Evolutionary conservation across 2,888 invertebrate genomes (phyloP).

Genomic region (Zonitis immaculata): DNA sequence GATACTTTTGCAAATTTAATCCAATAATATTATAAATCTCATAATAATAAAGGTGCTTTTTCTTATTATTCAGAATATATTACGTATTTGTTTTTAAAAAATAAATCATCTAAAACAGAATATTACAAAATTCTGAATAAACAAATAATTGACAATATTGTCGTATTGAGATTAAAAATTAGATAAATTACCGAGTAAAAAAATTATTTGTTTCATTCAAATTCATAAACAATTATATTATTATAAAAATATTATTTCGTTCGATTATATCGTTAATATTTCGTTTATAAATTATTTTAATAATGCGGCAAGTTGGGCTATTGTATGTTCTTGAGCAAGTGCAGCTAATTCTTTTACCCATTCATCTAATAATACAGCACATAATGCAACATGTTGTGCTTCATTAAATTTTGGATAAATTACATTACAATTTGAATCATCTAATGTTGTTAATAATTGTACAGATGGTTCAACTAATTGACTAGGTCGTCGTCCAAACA

Average conservation of each 20-base stretch:
- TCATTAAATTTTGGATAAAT: slow-evolving; percentile 46
- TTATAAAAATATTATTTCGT: neutral
- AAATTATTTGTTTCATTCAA: too few relatives aligned
- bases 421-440: slow-evolving; percentile 35
- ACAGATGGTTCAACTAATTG: slow-evolving; percentile 37
- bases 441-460: slow-evolving; percentile 31
- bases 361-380: slow-evolving; percentile 88
- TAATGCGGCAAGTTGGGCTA: slow-evolving; percentile 55
- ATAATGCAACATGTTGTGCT: slow-evolving; percentile 63
- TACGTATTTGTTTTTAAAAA: too few relatives aligned
- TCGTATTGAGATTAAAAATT: too few relatives aligned
- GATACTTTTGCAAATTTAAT: slow-evolving; percentile 12
- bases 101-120: too few relatives aligned
- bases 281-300: slow-evolving; percentile 34
- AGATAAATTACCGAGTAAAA: too few relatives aligned
- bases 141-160: too few relatives aligned
- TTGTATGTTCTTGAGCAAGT: slow-evolving; percentile 88
- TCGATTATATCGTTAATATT: neutral
- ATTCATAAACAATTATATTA: too few relatives aligned
- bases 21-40: slow-evolving; percentile 2
- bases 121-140: too few relatives aligned
- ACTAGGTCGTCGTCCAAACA: slow-evolving; percentile 56
- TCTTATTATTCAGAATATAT: too few relatives aligned
- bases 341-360: slow-evolving; percentile 95
- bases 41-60: neutral